phyloP scores from a whole-genome alignment of 2,113 vertebrate species.

The Tor tambroides region DNA sequence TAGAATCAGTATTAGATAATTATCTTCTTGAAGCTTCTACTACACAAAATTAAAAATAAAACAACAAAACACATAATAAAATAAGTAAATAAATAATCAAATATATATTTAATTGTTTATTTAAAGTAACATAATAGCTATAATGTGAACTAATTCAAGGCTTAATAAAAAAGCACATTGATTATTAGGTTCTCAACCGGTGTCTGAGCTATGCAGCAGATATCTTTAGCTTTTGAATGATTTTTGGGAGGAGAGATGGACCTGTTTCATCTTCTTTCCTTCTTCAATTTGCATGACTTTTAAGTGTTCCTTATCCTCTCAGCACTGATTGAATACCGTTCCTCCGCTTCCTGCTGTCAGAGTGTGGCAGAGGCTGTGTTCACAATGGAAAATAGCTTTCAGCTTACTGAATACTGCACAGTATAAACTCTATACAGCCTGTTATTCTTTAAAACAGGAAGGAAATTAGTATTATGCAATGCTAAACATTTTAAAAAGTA shows the following conservation, averaged over 20 bases:
- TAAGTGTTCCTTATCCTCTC: constrained; percentile 25
- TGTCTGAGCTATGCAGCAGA: neutral
- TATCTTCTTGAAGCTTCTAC: too few species aligned
- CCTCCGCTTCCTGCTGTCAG: constrained; percentile 45
- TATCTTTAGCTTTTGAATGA: neutral
- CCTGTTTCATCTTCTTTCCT: neutral
- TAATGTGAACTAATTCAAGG: neutral
- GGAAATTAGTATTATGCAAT: neutral
- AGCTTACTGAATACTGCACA: neutral
- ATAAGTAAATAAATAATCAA: neutral
- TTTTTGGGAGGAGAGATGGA: neutral
- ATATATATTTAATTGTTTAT: neutral
- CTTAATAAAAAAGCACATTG: neutral
- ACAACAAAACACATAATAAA: neutral
- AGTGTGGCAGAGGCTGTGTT: constrained; percentile 15
- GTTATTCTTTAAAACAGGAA: neutral
- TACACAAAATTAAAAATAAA: neutral
- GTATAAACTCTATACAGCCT: neutral
- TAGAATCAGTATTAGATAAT: neutral
- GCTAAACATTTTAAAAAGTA: neutral
- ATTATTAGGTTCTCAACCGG: neutral
- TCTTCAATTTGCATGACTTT: neutral
- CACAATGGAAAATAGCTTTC: constrained; percentile 3
- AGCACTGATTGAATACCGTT: constrained; percentile 42
- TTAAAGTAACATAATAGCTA: too few species aligned